phyloP scores from a whole-genome alignment of 2,888 invertebrate genomes.

The Zeuzera pyrina region DNA sequence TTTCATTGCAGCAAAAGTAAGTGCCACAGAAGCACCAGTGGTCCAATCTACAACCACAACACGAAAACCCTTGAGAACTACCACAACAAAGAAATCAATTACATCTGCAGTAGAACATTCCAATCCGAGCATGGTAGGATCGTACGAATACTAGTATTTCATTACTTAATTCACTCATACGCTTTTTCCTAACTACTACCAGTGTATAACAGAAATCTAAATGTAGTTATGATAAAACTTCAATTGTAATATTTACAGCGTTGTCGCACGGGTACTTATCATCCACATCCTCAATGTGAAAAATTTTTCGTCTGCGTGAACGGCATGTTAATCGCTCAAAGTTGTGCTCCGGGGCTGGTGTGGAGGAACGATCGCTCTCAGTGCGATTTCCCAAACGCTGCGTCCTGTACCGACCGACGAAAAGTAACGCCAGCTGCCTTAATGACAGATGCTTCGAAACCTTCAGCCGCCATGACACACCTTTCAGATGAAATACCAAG shows the following conservation, averaged over 20 bases:
- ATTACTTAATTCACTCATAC: no score
- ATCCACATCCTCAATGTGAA: constrained; percentile 80
- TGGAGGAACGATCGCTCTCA: constrained; percentile 78
- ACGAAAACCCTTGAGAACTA: constrained; percentile 7
- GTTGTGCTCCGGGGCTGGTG: constrained; percentile 83
- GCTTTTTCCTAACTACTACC: no score
- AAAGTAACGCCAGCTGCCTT: constrained; percentile 33
- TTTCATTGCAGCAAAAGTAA: constrained; percentile 28
- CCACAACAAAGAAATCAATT: not conserved
- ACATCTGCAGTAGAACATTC: not conserved
- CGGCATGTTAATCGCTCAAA: constrained; percentile 77
- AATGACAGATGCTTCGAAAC: constrained; percentile 31
- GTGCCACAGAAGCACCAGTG: constrained; percentile 37
- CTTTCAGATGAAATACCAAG: constrained; percentile 20
- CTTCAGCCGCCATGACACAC: constrained; percentile 26
- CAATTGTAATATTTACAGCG: constrained; percentile 25
- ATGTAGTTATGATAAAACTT: no score
- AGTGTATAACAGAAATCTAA: no score
- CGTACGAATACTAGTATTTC: no score
- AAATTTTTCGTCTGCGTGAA: constrained; percentile 86
- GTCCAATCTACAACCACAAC: constrained; percentile 18
- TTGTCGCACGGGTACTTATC: constrained; percentile 83
- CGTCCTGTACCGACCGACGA: constrained; percentile 70
- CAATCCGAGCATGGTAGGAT: no score
- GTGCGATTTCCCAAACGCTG: constrained; percentile 83